Percentiles rank a stretch among this genome's conserved stretches.
Evolutionary conservation across 2,797 vertebrate species (phyloP).

Genomic region (Myotis myotis): DNA sequence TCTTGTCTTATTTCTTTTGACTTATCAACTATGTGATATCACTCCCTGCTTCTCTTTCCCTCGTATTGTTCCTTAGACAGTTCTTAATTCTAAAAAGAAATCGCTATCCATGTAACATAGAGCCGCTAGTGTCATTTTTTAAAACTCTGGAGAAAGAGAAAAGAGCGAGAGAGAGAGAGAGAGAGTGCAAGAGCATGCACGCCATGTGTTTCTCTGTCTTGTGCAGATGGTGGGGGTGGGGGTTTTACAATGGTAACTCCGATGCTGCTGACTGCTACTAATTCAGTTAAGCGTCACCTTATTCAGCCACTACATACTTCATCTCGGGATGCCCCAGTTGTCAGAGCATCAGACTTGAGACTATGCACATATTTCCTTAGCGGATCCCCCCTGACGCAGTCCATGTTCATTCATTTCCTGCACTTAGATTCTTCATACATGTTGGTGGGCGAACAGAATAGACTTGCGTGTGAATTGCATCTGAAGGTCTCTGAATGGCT

Average conservation of each 20-base stretch:
- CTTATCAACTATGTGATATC: not conserved
- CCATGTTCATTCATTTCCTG: slow-evolving; percentile 54
- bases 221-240: not conserved
- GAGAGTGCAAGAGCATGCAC: not conserved
- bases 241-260: not conserved
- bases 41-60: slow-evolving; percentile 8
- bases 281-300: slow-evolving; percentile 11
- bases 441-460: not conserved
- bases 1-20: not conserved
- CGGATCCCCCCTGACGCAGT: not conserved
- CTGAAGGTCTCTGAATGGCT: not conserved
- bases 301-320: not conserved
- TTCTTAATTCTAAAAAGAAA: not conserved
- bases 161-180: not conserved
- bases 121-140: not conserved
- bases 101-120: not conserved
- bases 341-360: slow-evolving; percentile 24
- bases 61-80: not conserved
- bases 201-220: not conserved
- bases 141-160: not conserved
- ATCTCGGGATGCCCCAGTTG: not conserved
- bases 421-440: slow-evolving; percentile 12
- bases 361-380: not conserved
- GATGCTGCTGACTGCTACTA: not conserved
- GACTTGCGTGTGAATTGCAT: slow-evolving; percentile 19